Conservation (phyloP, 2,113 vertebrate species). For the Spermophilus dauricus region DNA sequence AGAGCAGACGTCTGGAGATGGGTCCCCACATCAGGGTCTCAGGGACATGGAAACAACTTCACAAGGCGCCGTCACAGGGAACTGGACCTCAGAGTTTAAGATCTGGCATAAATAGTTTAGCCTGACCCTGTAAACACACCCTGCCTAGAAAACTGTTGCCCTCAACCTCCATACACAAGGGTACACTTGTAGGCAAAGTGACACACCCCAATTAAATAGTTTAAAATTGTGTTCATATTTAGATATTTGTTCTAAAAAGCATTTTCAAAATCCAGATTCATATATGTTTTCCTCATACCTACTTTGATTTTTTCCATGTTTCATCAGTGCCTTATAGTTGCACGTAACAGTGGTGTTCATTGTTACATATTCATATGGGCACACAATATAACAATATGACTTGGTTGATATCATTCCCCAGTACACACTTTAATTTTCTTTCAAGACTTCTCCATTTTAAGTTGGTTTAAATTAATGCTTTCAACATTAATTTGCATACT, state of each 20-base stretch:
- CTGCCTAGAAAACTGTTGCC: background rate
- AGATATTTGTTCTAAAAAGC: background rate
- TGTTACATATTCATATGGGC: no score
- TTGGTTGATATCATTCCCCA: no score
- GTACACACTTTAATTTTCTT: background rate
- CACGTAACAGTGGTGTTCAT: no score
- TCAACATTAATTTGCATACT: no score
- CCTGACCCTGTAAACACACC: background rate
- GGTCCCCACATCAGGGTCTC: fast-evolving
- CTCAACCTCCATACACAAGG: fast-evolving
- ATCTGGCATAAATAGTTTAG: background rate
- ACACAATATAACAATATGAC: no score
- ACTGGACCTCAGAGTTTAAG: background rate
- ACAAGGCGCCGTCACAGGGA: background rate
- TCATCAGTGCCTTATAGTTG: no score
- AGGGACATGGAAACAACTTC: background rate
- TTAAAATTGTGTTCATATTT: background rate
- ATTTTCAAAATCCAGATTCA: background rate
- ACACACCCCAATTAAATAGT: no score
- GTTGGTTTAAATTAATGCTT: background rate
- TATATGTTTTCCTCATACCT: background rate
- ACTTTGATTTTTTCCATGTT: background rate
- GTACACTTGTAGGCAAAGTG: fast-evolving
- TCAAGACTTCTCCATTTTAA: background rate
- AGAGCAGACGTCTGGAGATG: fast-evolving